A percentile compares a stretch with the other conserved stretches of the same genome.
These are phyloP conservation scores for Dasyurus viverrinus DNA, from an alignment of 2,113 vertebrate genomes.

Conservation along the genomic window DNA sequence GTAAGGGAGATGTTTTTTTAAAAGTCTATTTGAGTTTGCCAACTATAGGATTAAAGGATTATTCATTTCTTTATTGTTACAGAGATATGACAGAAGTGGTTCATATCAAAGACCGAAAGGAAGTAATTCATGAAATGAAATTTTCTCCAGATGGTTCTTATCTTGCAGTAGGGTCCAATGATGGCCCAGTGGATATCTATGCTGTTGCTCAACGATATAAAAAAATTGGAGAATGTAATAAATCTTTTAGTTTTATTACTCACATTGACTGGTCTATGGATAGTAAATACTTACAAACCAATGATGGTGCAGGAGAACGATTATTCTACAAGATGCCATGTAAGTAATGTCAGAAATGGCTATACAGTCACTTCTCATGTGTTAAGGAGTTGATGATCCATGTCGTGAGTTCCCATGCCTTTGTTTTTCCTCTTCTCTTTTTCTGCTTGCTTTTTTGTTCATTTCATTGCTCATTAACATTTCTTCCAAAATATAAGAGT, in stretches of 20 bases:
- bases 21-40: neutral
- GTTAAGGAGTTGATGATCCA: neutral
- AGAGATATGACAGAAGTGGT: constrained; percentile 99
- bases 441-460: neutral
- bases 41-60: neutral
- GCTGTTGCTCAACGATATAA: constrained; percentile 95
- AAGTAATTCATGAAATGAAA: constrained; percentile 98
- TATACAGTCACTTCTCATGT: neutral
- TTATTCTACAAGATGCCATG: constrained; percentile 98
- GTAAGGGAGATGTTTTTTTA: neutral
- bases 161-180: constrained; percentile 97
- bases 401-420: neutral
- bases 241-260: constrained; percentile 94
- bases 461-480: neutral
- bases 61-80: constrained; percentile 62
- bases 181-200: constrained; percentile 94
- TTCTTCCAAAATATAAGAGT: neutral
- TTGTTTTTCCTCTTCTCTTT: neutral
- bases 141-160: constrained; percentile 96
- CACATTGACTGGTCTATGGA: constrained; percentile 99
- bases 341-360: constrained; percentile 76
- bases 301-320: constrained; percentile 93
- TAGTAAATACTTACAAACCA: constrained; percentile 95
- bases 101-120: constrained; percentile 97
- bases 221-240: constrained; percentile 96